phyloP scores from a whole-genome alignment of 2,113 vertebrate genomes.

The Rhea americana region DNA sequence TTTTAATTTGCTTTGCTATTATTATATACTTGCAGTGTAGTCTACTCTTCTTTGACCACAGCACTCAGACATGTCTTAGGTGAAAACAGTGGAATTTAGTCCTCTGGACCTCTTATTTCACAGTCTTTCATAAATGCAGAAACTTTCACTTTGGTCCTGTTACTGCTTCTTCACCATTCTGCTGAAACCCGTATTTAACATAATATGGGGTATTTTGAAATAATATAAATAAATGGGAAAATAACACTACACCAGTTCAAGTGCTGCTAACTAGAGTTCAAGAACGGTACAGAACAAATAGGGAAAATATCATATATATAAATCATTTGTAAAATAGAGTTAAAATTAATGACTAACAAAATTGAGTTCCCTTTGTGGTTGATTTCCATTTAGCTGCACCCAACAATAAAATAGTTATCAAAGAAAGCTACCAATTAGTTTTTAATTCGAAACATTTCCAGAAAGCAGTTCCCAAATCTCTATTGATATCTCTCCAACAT shows the following conservation, averaged over 20 bases:
- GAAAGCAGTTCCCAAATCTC: constrained; percentile 69
- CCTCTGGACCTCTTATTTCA: neutral
- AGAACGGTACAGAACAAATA: constrained; percentile 31
- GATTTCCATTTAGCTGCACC: constrained; percentile 70
- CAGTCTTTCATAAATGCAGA: neutral
- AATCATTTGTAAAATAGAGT: constrained; percentile 67
- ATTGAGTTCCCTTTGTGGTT: constrained; percentile 72
- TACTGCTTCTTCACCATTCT: neutral
- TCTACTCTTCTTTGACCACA: neutral
- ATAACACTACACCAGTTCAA: neutral
- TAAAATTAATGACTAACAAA: constrained; percentile 73
- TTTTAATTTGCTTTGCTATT: neutral
- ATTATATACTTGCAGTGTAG: neutral
- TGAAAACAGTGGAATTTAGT: neutral
- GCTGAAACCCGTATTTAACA: neutral
- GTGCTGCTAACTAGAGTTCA: constrained; percentile 31
- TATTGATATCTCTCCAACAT: constrained; percentile 74
- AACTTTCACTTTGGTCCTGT: neutral
- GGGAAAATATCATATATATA: constrained; percentile 46
- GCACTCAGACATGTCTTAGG: neutral
- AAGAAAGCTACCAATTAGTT: constrained; percentile 77
- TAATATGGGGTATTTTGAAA: neutral
- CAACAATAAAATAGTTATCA: constrained; percentile 76
- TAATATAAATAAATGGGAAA: constrained; percentile 26
- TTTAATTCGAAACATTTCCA: constrained; percentile 75